Base-by-base conservation (phyloP, 2,888 invertebrate genomes). In the Hypercompe scribonia region DNA sequence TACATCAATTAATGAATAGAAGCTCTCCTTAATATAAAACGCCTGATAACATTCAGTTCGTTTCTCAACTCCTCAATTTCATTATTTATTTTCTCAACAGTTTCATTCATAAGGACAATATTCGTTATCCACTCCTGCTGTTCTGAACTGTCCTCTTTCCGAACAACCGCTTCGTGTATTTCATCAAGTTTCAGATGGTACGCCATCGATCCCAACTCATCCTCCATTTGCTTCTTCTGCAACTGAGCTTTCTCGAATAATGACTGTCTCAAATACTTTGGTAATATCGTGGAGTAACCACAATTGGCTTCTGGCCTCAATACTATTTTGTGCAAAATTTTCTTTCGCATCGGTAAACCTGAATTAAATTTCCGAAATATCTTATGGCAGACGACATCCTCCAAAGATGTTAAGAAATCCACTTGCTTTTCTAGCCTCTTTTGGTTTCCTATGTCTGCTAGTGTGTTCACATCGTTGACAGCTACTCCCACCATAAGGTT, bases 401-500 rank as follows among this genome's bases (percentile, higher is more conserved):
- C 88, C 0, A 87, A 72, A 5, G 83, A 83, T 1, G 78, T 90
- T 42, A 96, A 86, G 75, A 96, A 96, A 68, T 95, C 95, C 0
- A 96, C 96, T 84, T 96, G 96, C 77, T 96, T 96, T 5, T 92
- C 94, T 8, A 96, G 83, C 73, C 96, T 88, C 68, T 93, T 91
- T 28, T 96, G 94, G 77, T 95, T 95, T 2, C 96, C 96, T 68
- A 96, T 90, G 7, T 95, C 89, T 87, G 96, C 96, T 73, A 96
- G 89, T 73, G 94, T 94, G 73, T 94, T 95, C 1, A 96, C 95
- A 78, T 96, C 96, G 79, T 95, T 96, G 0, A 96, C 96, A 13
- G 96, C 96, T 18, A 96, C 93, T 83, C 96, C 96, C 0, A 96
- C 94, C 88, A 96, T 91, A 33, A 96, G 87, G 81, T 96, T 96